These are phyloP conservation scores for Phyto melanocephala DNA, from an alignment of 2,888 invertebrate species.

Conservation along the genomic window DNA sequence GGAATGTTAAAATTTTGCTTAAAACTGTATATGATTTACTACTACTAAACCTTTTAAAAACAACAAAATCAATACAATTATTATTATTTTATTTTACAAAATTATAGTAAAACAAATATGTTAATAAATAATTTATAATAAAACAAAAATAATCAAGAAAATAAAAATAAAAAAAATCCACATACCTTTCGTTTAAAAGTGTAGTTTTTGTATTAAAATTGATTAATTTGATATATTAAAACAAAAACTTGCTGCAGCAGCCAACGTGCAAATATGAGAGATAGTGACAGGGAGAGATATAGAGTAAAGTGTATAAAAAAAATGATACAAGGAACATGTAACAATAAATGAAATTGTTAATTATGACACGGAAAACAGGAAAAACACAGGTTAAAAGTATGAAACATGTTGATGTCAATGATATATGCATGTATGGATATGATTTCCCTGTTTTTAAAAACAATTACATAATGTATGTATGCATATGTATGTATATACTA, in stretches of 20 bases:
- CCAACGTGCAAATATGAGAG: slow-evolving; percentile 45
- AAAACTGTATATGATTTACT: neutral
- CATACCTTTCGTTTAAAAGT: slow-evolving; percentile 58
- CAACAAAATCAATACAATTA: slow-evolving; percentile 5
- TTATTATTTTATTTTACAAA: neutral
- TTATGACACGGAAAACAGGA: slow-evolving; percentile 38
- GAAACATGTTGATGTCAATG: slow-evolving; percentile 18
- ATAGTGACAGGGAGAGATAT: neutral
- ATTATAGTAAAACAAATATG: neutral
- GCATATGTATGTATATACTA: too few relatives aligned
- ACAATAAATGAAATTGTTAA: slow-evolving; percentile 16
- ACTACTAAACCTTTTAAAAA: too few relatives aligned
- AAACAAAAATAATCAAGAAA: slow-evolving; percentile 30
- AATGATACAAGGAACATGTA: slow-evolving; percentile 20
- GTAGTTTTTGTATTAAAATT: slow-evolving; percentile 40
- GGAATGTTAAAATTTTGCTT: neutral
- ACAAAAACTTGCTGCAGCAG: slow-evolving; percentile 50
- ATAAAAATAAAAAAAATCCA: slow-evolving; percentile 61
- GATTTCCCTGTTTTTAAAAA: slow-evolving; percentile 27
- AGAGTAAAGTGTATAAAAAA: slow-evolving; percentile 2
- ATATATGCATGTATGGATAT: neutral
- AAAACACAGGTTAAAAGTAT: slow-evolving; percentile 11
- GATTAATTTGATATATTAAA: slow-evolving; percentile 32
- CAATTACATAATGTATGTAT: neutral
- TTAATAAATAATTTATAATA: slow-evolving; percentile 16